Evolutionary conservation across 2,113 vertebrate genomes (phyloP).

Genomic region (Eretmodus cyanostictus): DNA sequence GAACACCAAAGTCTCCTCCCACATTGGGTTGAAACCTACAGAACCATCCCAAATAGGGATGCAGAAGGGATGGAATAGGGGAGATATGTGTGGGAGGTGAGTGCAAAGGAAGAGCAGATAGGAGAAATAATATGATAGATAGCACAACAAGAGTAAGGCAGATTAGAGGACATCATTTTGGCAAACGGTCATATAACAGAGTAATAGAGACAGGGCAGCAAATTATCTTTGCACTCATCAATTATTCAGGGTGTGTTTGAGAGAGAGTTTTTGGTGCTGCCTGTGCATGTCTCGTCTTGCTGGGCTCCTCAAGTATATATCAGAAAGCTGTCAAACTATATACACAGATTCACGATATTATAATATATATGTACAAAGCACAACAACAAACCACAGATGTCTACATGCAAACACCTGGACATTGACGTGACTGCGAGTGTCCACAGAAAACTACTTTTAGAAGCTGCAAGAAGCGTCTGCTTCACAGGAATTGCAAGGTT

Average conservation of each 20-base stretch:
- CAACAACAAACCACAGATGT: not conserved
- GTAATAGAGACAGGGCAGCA: not conserved
- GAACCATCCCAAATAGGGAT: not conserved
- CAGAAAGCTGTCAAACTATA: not conserved
- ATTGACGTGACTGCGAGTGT: not conserved
- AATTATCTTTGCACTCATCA: slow-evolving; percentile 36
- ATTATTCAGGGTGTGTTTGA: slow-evolving; percentile 36
- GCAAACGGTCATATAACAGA: not conserved
- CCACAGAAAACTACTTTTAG: not conserved
- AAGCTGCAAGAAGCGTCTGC: not conserved
- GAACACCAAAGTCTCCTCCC: slow-evolving; percentile 96
- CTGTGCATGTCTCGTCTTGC: not conserved
- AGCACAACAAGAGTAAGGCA: not conserved
- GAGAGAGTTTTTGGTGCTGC: slow-evolving; percentile 14
- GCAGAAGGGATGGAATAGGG: no score
- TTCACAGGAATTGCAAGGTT: not conserved
- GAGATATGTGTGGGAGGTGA: not conserved
- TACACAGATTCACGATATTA: not conserved
- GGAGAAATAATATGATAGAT: not conserved
- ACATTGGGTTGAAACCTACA: slow-evolving; percentile 95
- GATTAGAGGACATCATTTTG: not conserved
- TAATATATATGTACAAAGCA: not conserved
- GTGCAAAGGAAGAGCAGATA: not conserved
- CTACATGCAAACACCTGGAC: not conserved
- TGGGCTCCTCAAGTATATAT: slow-evolving; percentile 51